phyloP scores from a whole-genome alignment of 1,140 invertebrate species.

The Parasteatoda tepidariorum region DNA sequence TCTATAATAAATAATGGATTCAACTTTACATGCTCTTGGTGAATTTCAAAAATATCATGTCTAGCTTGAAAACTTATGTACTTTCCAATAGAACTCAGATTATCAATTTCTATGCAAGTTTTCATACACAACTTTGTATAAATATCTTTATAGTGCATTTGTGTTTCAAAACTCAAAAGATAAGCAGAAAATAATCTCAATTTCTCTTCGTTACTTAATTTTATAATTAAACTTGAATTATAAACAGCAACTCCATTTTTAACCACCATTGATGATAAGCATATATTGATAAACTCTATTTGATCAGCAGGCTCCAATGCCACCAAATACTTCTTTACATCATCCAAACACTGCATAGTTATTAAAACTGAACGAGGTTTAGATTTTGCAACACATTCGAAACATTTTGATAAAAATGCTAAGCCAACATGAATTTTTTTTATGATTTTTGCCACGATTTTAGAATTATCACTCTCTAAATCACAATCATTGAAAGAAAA shows the following conservation, averaged over 20 bases:
- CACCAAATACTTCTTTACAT: not conserved
- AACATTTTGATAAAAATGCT: not conserved
- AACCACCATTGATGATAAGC: not conserved
- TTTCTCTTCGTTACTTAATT: not conserved
- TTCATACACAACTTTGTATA: too few relatives aligned
- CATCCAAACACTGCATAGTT: not conserved
- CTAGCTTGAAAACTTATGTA: not conserved
- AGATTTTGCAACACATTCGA: not conserved
- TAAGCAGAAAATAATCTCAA: not conserved
- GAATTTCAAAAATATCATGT: not conserved
- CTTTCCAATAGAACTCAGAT: not conserved
- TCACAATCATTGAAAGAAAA: too few relatives aligned
- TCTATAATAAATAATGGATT: not conserved
- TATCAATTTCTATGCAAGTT: not conserved
- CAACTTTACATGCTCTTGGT: not conserved
- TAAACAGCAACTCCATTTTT: not conserved
- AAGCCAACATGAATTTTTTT: too few relatives aligned
- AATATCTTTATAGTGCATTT: not conserved
- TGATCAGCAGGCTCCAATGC: not conserved
- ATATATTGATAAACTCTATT: not conserved
- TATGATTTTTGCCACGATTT: too few relatives aligned
- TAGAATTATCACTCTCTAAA: too few relatives aligned
- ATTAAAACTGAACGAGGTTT: not conserved
- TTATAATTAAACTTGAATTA: not conserved
- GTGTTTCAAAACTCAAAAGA: not conserved